Conservation (phyloP, 53 echinoderm and acorn worm genomes). For the Glandiceps talaboti region DNA sequence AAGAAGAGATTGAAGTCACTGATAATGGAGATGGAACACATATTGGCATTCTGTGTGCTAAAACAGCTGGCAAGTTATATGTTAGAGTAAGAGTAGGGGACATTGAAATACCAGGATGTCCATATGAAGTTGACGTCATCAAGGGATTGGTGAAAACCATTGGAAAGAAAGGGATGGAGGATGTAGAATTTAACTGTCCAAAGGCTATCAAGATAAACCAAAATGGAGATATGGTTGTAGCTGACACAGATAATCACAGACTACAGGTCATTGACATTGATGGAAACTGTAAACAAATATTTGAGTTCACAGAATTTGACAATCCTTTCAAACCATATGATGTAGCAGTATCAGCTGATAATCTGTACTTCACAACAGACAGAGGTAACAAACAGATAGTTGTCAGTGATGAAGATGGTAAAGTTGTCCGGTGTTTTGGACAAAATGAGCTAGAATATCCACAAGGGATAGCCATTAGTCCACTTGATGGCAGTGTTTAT, state of each 20-base stretch:
- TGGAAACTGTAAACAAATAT: not conserved
- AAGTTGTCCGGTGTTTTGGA: not conserved
- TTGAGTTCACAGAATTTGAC: not conserved
- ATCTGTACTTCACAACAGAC: not conserved
- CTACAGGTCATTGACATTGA: not conserved
- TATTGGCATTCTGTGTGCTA: not conserved
- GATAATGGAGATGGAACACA: not conserved
- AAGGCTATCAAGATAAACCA: not conserved
- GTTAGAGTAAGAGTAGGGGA: not conserved
- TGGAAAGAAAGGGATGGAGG: not conserved
- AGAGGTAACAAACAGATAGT: not conserved
- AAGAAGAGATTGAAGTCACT: not conserved
- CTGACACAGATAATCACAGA: not conserved
- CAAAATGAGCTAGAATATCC: not conserved
- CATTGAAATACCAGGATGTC: not conserved
- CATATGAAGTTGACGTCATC: not conserved
- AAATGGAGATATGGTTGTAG: not conserved
- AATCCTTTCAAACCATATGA: not conserved
- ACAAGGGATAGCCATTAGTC: not conserved
- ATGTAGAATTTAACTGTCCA: not conserved
- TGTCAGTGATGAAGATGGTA: not conserved
- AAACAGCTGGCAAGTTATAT: not conserved
- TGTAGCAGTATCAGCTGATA: not conserved
- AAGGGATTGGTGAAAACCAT: not conserved
- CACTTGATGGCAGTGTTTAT: not conserved